Percentiles rank a stretch among this genome's conserved stretches.
phyloP scores from a whole-genome alignment of 2,888 invertebrate genomes.

The Ochlodes sylvanus region DNA sequence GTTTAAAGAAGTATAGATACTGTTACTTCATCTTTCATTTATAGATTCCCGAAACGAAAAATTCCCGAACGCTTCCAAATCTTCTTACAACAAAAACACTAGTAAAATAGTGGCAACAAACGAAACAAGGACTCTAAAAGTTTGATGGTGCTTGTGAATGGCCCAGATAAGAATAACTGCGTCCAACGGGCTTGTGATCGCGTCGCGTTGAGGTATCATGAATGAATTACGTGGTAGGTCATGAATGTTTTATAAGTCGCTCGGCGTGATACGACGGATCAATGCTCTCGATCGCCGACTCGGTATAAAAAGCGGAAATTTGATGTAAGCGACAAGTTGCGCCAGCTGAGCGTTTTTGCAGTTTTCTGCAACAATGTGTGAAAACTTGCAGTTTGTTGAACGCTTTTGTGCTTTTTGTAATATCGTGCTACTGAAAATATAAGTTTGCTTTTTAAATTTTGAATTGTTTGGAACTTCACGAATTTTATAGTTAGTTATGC shows the following conservation, averaged over 20 bases:
- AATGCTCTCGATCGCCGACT: conserved; percentile 49
- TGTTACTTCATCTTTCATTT: conserved; percentile 9
- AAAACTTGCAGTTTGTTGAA: conserved; percentile 18
- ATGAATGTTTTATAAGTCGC: conserved; percentile 79
- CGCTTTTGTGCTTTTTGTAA: conserved; percentile 9
- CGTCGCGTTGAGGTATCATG: conserved; percentile 63
- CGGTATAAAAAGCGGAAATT: conserved; percentile 31
- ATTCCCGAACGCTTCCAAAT: background rate
- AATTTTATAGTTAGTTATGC: too few species aligned
- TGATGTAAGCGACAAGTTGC: conserved; percentile 39
- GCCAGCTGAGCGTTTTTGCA: conserved; percentile 30
- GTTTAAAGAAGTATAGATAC: background rate
- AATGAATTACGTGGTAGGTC: conserved; percentile 71
- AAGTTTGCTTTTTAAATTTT: too few species aligned
- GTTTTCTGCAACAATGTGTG: conserved; percentile 24
- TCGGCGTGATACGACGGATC: conserved; percentile 60
- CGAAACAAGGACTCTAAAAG: conserved; percentile 34
- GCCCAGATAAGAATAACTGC: conserved; percentile 45
- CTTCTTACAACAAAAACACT: background rate
- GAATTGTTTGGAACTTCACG: too few species aligned
- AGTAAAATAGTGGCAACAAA: conserved; percentile 6
- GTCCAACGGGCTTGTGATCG: conserved; percentile 46
- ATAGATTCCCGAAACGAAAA: too few species aligned
- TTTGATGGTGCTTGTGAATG: conserved; percentile 37
- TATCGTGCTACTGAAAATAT: background rate